These are phyloP conservation scores for Temnothorax nylanderi DNA, from an alignment of 1,140 invertebrate species.

Conservation along the genomic window DNA sequence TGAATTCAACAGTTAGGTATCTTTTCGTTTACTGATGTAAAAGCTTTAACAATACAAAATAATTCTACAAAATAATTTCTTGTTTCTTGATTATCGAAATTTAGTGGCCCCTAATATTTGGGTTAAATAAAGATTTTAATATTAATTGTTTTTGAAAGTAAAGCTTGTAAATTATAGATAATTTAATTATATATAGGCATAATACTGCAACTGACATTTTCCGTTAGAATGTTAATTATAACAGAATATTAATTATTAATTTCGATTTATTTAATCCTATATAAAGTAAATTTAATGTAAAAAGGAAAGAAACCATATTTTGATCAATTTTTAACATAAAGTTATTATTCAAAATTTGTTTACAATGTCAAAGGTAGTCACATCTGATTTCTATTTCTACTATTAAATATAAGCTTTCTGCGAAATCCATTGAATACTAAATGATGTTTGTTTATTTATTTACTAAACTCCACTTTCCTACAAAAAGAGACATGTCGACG, in stretches of 20 bases:
- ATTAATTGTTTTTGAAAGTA: background rate
- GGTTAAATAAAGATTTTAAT: background rate
- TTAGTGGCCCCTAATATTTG: background rate
- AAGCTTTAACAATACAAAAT: background rate
- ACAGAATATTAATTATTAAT: background rate
- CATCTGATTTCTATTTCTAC: constrained; percentile 2
- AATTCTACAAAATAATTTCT: background rate
- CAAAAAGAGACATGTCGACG: background rate
- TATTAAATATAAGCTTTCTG: constrained; percentile 8
- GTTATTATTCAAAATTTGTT: constrained; percentile 10
- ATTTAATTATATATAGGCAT: background rate
- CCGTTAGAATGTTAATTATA: background rate
- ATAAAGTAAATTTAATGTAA: background rate
- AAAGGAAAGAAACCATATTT: background rate
- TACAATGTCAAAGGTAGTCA: background rate
- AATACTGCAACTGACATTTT: background rate
- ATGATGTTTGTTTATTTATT: constrained; percentile 28
- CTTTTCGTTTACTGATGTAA: background rate
- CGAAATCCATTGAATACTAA: constrained; percentile 27
- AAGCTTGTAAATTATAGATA: background rate
- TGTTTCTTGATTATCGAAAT: background rate
- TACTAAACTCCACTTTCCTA: background rate
- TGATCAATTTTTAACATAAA: background rate
- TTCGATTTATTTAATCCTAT: too few species aligned
- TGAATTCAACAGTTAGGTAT: background rate